Evolutionary conservation across 1,140 invertebrate species (phyloP), one percentile per base, ranked within the genome.

Genomic region (Pogonognathellus flavescens): DNA sequence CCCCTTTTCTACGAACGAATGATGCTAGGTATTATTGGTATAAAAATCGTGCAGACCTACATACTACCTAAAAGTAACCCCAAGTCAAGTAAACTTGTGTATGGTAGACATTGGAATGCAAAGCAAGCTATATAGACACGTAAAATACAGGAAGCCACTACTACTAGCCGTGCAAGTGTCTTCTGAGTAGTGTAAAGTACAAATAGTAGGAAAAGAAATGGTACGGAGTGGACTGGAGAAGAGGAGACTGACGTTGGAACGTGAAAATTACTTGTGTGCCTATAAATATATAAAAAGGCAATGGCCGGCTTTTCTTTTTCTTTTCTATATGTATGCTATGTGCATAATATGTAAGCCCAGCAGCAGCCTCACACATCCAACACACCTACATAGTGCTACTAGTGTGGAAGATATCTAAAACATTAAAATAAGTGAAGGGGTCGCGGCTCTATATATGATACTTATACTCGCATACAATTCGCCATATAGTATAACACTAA

Each of bases 231-330:
- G 53, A 57, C 2, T 57, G 11, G 53, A 57, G 2, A 5, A 1
- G 2, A 57, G 53, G n/a, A n/a, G n/a, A 57, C 11, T 14, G 53
- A 57, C 11, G 53, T 6, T 41, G 31, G 31, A 41, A 41, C 18
- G 62, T 66, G 22, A 25, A 66, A 66, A 66, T 76, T 76, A 31
- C 14, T 76, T 66, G 62, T 66, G 62, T 66, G 62, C 31, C 22
- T 76, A 76, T 76, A 76, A 76, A 76, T 76, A 76, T 76, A 76
- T 76, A 76, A 76, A 66, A 76, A 76, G 70, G 70, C 41, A 76
- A 76, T 76, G 70, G 70, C 70, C 70, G 70, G 70, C 41, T 41
- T 76, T 76, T 76, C 31, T 76, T 16, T 76, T 22, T 72, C 66
- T 3, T 49, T 72, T 41, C 53, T 57, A 72, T 72, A 22, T n/a